These are phyloP conservation scores for Holothuria glaberrima DNA, from an alignment of 35 echinoderm and acorn worm genomes.

Conservation along the genomic window DNA sequence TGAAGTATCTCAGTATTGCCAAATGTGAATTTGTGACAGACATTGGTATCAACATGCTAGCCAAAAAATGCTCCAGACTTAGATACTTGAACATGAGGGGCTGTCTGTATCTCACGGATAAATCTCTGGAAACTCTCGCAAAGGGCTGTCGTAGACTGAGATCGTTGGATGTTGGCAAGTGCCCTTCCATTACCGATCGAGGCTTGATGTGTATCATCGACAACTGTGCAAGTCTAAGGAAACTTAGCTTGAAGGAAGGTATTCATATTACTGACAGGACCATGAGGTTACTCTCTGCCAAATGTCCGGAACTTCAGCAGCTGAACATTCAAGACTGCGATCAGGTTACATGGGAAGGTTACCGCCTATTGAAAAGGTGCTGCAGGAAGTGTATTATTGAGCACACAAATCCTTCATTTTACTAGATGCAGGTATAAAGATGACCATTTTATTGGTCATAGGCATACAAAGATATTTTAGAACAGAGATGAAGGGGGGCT, in stretches of 20 bases:
- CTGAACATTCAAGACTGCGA: slow-evolving; percentile 98
- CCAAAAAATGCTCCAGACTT: slow-evolving; percentile 82
- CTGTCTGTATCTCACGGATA: slow-evolving; percentile 87
- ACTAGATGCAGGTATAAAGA: slow-evolving; percentile 41
- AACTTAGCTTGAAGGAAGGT: slow-evolving; percentile 88
- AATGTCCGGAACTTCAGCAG: slow-evolving; percentile 95
- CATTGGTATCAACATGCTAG: slow-evolving; percentile 83
- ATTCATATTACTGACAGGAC: slow-evolving; percentile 73
- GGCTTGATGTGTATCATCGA: slow-evolving; percentile 74
- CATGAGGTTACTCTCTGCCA: slow-evolving; percentile 71
- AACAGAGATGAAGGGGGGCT: too few species aligned
- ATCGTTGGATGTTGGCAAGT: slow-evolving; percentile 96
- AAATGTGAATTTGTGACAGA: slow-evolving; percentile 98
- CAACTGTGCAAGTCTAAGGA: slow-evolving; percentile 84
- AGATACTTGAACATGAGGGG: slow-evolving; percentile 92
- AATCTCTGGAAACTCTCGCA: slow-evolving; percentile 83
- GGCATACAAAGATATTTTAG: too few species aligned
- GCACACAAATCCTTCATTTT: slow-evolving; percentile 98
- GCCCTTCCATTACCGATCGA: slow-evolving; percentile 76
- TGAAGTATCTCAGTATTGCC: slow-evolving; percentile 92
- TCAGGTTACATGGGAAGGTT: slow-evolving; percentile 75
- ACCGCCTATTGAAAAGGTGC: slow-evolving; percentile 77
- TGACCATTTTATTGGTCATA: too few species aligned
- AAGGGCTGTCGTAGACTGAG: slow-evolving; percentile 84
- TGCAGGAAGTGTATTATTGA: slow-evolving; percentile 98